Percentiles rank a stretch among this genome's conserved stretches.
Evolutionary conservation across 2,113 vertebrate genomes (phyloP).

Genomic region (Myiopsitta monachus): DNA sequence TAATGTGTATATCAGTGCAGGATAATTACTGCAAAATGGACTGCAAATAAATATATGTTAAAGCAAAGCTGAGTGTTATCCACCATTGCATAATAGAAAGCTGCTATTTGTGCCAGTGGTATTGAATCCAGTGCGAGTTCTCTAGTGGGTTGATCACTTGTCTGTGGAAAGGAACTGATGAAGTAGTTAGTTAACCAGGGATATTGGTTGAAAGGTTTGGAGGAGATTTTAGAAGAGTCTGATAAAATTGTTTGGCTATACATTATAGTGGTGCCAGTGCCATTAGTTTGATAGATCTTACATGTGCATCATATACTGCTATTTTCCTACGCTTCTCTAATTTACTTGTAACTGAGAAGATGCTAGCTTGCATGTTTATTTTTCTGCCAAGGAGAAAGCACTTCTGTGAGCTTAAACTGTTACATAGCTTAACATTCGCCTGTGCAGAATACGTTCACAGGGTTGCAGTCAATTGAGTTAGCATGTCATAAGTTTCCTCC

Average conservation of each 20-base stretch:
- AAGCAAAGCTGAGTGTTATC: not conserved
- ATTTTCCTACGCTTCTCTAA: not conserved
- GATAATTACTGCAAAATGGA: not conserved
- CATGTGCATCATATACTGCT: not conserved
- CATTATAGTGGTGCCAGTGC: fast-evolving
- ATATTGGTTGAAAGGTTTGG: not conserved
- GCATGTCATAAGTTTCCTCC: not conserved
- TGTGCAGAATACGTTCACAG: not conserved
- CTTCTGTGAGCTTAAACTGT: not conserved
- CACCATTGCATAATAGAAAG: not conserved
- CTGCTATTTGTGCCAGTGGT: not conserved
- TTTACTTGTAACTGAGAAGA: not conserved
- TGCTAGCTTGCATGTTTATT: not conserved
- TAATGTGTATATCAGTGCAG: not conserved
- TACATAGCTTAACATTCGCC: not conserved
- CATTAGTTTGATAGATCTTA: not conserved
- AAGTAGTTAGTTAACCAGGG: not conserved
- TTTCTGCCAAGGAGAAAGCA: not conserved
- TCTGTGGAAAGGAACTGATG: not conserved
- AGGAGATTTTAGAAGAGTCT: not conserved
- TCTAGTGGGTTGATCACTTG: not conserved
- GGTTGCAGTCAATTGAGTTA: not conserved
- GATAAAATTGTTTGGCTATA: not conserved
- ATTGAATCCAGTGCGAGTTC: not conserved
- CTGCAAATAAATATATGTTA: not conserved